A percentile compares a stretch with the other conserved stretches of the same genome.
Conservation (phyloP, 2,113 vertebrate genomes). For the Ophthalmolycus amberensis region DNA sequence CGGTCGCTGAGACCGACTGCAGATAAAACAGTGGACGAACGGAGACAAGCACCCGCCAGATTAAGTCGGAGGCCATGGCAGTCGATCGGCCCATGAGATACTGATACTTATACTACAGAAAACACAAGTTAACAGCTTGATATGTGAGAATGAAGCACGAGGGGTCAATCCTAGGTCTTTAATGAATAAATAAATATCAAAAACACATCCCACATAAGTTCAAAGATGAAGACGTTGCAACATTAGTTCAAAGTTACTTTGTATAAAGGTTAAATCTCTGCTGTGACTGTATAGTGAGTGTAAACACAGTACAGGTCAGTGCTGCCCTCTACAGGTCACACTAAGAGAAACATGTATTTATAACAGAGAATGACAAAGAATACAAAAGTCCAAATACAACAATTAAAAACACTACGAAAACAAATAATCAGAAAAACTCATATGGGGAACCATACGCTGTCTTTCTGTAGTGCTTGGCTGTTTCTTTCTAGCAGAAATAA, state of each 20-base stretch:
- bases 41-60: not conserved
- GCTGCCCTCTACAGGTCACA: slow-evolving; percentile 56
- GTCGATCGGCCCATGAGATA: not conserved
- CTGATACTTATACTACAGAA: not conserved
- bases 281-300: not conserved
- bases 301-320: not conserved
- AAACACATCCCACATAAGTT: not conserved
- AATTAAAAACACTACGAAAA: not conserved
- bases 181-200: not conserved
- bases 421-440: not conserved
- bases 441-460: not conserved
- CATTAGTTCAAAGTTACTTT: not conserved
- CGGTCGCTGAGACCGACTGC: not conserved
- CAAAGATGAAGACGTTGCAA: not conserved
- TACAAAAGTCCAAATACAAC: not conserved
- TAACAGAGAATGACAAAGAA: not conserved
- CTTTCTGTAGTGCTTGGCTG: not conserved
- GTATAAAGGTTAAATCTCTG: slow-evolving; percentile 11
- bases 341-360: not conserved
- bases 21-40: slow-evolving; percentile 1
- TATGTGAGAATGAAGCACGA: not conserved
- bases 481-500: not conserved
- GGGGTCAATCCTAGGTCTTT: not conserved
- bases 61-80: not conserved
- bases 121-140: not conserved